These are phyloP conservation scores for Phacellophora camtschatica DNA, from an alignment of 30 jellyfish, hydroid and myxozoan species.

Conservation along the genomic window DNA sequence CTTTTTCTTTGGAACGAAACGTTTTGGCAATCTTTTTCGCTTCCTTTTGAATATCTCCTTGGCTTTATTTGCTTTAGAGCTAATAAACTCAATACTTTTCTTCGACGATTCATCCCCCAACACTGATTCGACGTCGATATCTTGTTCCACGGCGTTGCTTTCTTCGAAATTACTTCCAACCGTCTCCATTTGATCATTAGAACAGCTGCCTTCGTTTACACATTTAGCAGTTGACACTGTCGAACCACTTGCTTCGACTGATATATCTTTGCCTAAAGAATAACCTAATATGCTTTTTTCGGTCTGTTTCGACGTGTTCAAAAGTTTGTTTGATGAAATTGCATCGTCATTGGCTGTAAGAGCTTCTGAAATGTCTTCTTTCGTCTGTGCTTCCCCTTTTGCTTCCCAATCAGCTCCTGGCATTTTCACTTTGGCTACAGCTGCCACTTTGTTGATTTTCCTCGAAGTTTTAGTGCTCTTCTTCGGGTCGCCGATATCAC, in stretches of 20 bases:
- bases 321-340: not conserved
- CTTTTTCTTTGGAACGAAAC: conserved; percentile 13
- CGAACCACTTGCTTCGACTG: not conserved
- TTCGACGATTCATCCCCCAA: not conserved
- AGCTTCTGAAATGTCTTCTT: not conserved
- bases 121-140: not conserved
- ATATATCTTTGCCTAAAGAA: too few species aligned
- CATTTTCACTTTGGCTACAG: not conserved
- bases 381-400: not conserved
- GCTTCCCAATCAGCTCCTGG: not conserved
- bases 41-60: not conserved
- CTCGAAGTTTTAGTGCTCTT: not conserved
- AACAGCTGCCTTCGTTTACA: not conserved
- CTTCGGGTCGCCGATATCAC: conserved; percentile 31
- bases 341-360: not conserved
- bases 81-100: not conserved
- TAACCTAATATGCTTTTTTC: not conserved
- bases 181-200: not conserved
- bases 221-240: not conserved
- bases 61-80: not conserved
- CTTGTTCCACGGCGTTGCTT: not conserved
- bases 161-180: not conserved
- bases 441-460: not conserved
- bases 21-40: not conserved
- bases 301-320: not conserved